Evolutionary conservation across 2,888 invertebrate genomes (phyloP), one percentile per base, ranked within the genome.

Genomic region (Drosophila siamana): DNA sequence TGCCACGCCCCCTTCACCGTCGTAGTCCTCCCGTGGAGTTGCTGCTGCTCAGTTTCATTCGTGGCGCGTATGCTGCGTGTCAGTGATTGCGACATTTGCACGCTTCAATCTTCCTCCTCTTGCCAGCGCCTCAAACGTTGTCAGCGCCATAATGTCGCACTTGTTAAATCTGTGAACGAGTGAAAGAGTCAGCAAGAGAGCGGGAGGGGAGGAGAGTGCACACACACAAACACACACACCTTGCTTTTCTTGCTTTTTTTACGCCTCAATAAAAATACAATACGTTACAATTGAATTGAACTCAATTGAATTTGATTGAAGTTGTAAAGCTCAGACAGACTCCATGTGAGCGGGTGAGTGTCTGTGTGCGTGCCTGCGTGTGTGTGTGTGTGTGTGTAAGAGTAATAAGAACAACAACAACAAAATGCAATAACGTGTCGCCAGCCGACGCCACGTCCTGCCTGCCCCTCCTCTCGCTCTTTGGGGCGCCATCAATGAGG

Each of bases 301-400:
- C 85, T 86, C 87, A 86, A 86, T 87, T 86, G 87, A 86, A 87
- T 86, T 86, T 87, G 85, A 86, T 86, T 87, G 87, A 86, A 86
- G 87, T 82, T 86, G 78, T 89, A 89, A 88, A 87, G 89, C 84
- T 84, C 85, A 76, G 89, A 70, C 81, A 71, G 71, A 63, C 74
- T 59, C 52, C 50, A 41, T 43, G 30, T 33, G 24, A 36, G 55
- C 30, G 47, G 41, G 24, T 24, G 26, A 60, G 48, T 60, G 50
- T 43, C 55, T 46, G 43, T 47, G 22, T 40, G 56, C 44, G 61
- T 46, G 59, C 30, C 59, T 38, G 36, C 11, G 43, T 26, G 46
- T 30, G 24, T 47, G 44, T n/a, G 44, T 47, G 44, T 46, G 36
- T 33, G 38, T 62, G 40, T 15, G 38, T 30, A 33, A 50, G 41